phyloP scores from a whole-genome alignment of 2,888 invertebrate genomes.

The Steinernema hermaphroditum region DNA sequence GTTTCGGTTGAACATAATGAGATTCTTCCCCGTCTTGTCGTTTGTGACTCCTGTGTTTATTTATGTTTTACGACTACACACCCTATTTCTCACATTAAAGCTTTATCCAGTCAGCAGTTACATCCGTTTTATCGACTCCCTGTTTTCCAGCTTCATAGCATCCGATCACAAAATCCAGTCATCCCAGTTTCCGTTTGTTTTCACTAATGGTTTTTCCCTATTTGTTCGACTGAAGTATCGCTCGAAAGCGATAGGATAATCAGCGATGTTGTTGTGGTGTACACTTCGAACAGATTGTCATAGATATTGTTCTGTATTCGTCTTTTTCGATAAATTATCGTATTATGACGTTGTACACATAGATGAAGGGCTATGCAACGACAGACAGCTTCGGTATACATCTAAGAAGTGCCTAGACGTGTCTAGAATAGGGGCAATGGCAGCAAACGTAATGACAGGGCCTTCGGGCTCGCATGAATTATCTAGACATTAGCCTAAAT shows the following conservation, averaged over 20 bases:
- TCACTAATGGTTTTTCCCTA: background rate
- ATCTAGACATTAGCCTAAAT: no score
- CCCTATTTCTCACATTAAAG: constrained; percentile 13
- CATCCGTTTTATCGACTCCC: background rate
- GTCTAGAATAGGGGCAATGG: no score
- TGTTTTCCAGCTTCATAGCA: background rate
- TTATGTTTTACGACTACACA: constrained; percentile 17
- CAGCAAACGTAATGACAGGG: no score
- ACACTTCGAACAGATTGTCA: constrained; percentile 31
- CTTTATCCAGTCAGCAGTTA: constrained; percentile 11
- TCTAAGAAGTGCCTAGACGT: no score
- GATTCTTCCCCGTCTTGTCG: background rate
- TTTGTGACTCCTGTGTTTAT: background rate
- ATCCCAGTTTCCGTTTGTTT: background rate
- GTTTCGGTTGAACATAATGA: background rate
- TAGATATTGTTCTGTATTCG: constrained; percentile 30
- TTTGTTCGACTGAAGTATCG: constrained; percentile 28
- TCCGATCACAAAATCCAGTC: constrained; percentile 17
- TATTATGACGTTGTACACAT: no score
- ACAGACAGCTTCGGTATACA: no score
- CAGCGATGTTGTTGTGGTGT: constrained; percentile 24
- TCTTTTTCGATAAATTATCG: constrained; percentile 18
- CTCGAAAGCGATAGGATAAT: background rate
- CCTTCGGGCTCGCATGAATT: no score
- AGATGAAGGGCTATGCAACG: no score